Percentiles rank a stretch among this genome's conserved stretches.
phyloP scores from a whole-genome alignment of 2,888 invertebrate genomes.

The Nectonema munidae region DNA sequence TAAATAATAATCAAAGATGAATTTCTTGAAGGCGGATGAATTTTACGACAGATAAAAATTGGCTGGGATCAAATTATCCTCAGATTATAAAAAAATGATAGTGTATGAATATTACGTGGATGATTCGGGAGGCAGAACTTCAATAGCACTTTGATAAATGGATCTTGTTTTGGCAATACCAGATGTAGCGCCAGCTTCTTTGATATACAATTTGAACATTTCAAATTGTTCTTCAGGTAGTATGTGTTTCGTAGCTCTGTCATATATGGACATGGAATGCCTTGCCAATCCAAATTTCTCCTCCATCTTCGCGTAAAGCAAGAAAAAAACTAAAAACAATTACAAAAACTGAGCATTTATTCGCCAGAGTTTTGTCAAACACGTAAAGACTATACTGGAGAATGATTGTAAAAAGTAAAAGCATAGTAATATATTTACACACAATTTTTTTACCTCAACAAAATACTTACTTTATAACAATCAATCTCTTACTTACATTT shows the following conservation, averaged over 20 bases:
- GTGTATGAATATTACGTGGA: conserved; percentile 27
- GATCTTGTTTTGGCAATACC: conserved; percentile 78
- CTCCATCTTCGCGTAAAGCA: conserved; percentile 83
- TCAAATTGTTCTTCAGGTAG: conserved; percentile 70
- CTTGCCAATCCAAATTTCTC: conserved; percentile 86
- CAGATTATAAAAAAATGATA: no score
- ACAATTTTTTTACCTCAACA: not conserved
- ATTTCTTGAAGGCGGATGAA: no score
- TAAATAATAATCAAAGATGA: no score
- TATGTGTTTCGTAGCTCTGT: conserved; percentile 63
- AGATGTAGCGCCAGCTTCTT: conserved; percentile 83
- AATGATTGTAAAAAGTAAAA: not conserved
- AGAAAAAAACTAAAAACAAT: conserved; percentile 33
- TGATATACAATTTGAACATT: conserved; percentile 91
- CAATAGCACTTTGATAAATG: conserved; percentile 91
- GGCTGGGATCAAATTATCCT: no score
- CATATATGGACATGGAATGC: conserved; percentile 96
- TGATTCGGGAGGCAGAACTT: conserved; percentile 52
- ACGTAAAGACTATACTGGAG: no score
- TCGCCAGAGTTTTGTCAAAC: no score
- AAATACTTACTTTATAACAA: not conserved
- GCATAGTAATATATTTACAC: not conserved
- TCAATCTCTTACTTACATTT: not conserved
- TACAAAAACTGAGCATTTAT: no score
- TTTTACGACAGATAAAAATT: no score